Percentiles rank a stretch among this genome's conserved stretches.
Evolutionary conservation across 1,140 invertebrate species (phyloP).

Genomic region (Lasioglossum baleicum): DNA sequence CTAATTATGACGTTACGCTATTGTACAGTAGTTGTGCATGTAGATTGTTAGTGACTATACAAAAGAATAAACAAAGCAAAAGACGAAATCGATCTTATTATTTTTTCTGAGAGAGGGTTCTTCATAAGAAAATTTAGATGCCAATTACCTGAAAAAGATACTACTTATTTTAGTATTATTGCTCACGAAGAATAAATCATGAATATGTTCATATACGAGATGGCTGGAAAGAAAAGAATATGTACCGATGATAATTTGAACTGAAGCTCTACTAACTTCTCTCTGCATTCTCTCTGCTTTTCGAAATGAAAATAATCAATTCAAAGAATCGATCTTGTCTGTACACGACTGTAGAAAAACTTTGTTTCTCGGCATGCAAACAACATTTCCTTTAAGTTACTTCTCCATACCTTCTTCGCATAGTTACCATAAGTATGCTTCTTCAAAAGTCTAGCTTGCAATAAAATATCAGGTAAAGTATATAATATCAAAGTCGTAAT

Average conservation of each 20-base stretch:
- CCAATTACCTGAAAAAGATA: not conserved
- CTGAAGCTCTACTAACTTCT: not conserved
- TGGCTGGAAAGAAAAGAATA: not conserved
- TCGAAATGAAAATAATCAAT: no score
- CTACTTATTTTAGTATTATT: conserved; percentile 1
- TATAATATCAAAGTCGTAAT: conserved; percentile 7
- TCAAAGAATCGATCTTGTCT: not conserved
- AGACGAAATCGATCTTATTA: conserved; percentile 11
- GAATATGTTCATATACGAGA: not conserved
- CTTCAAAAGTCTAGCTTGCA: not conserved
- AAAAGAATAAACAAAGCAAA: conserved; percentile 1
- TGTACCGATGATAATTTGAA: not conserved
- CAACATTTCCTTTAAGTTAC: not conserved
- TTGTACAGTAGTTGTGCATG: conserved; percentile 35
- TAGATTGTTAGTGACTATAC: conserved; percentile 18
- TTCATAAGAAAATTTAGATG: not conserved
- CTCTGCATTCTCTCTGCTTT: no score
- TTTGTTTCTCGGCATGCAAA: conserved; percentile 8
- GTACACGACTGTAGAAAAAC: not conserved
- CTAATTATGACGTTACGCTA: conserved; percentile 34
- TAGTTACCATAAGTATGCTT: not conserved
- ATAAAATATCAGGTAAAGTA: conserved; percentile 6
- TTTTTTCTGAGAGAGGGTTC: no score
- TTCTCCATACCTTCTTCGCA: not conserved
- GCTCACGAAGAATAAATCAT: not conserved